Base-by-base conservation (phyloP, 2,888 invertebrate species). In the Isoperla grammatica region DNA sequence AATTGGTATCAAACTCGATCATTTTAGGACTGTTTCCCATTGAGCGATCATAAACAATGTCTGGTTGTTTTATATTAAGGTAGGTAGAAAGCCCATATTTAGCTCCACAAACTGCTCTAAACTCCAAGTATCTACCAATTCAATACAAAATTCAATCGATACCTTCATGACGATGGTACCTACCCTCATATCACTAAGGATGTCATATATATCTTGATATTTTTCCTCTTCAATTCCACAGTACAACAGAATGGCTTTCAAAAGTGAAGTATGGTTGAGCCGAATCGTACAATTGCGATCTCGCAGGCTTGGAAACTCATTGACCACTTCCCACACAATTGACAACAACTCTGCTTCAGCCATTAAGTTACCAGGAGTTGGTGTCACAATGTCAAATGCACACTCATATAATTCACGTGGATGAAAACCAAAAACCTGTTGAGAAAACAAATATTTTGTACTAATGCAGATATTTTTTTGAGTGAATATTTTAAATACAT, bases 371-470 rank as follows among this genome's bases (percentile, higher is more conserved):
- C 82, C 86, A 60, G 82, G 78, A 61, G 79, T 83, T 1, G 91
- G 85, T 3, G 89, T 87, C 29, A 96, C 87, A 61, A 97, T 90
- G 73, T 97, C 97, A 74, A 95, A 95, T 1, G 92, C 91, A 74
- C 94, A 94, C 73, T 95, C 95, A 59, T 87, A 85, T 15, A 90
- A 80, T 75, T 96, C 95, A 63, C 87, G 81, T 0, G 97, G 97
- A 75, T 95, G 93, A 68, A 89, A 87, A 1, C 92, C 91, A 63
- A 73, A 73, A 6, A 76, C 74, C 53, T 53, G 40, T n/a, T 3
- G 2, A 67, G 77, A 69, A 0, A 61, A 65, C 61, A 43, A 35
- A 56, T n/a, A n/a, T n/a, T n/a, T n/a, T n/a, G n/a, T n/a, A n/a
- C n/a, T n/a, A n/a, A n/a, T n/a, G n/a, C n/a, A n/a, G n/a, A n/a